These are phyloP conservation scores for Drosophila fungiperda DNA, from an alignment of 2,888 invertebrate species.

Conservation along the genomic window DNA sequence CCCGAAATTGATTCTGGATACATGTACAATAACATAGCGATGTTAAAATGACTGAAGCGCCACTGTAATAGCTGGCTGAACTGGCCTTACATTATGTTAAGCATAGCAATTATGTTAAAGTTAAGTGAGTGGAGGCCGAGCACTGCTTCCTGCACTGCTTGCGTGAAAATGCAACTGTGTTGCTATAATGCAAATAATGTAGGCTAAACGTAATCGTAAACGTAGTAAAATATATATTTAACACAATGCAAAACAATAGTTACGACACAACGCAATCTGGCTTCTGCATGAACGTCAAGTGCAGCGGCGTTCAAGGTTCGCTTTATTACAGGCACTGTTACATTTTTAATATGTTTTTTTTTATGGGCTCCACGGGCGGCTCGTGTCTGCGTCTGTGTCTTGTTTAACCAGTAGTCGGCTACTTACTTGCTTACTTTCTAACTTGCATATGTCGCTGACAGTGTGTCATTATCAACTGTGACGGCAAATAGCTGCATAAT, in stretches of 20 bases:
- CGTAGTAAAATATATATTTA: constrained; percentile 9
- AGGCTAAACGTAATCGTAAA: background rate
- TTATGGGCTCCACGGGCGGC: constrained; percentile 25
- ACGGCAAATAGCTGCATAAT: constrained; percentile 8
- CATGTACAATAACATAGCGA: background rate
- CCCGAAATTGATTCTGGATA: background rate
- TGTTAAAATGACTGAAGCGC: background rate
- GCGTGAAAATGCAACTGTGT: background rate
- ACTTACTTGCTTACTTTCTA: background rate
- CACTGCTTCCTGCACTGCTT: constrained; percentile 7
- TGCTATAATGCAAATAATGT: background rate
- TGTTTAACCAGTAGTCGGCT: constrained; percentile 35
- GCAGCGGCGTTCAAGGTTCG: constrained; percentile 35
- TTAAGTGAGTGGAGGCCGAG: background rate
- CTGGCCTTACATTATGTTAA: background rate
- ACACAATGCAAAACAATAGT: constrained; percentile 1
- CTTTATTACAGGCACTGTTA: constrained; percentile 16
- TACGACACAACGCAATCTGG: constrained; percentile 11
- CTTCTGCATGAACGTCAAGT: constrained; percentile 17
- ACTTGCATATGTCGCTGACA: background rate
- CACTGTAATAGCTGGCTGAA: background rate
- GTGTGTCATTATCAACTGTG: constrained; percentile 10
- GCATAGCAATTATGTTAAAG: background rate
- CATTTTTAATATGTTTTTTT: constrained; percentile 29
- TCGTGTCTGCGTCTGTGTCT: constrained; percentile 14